These are phyloP conservation scores for Drosophila mettleri DNA, from an alignment of 2,888 invertebrate species.

Conservation along the genomic window DNA sequence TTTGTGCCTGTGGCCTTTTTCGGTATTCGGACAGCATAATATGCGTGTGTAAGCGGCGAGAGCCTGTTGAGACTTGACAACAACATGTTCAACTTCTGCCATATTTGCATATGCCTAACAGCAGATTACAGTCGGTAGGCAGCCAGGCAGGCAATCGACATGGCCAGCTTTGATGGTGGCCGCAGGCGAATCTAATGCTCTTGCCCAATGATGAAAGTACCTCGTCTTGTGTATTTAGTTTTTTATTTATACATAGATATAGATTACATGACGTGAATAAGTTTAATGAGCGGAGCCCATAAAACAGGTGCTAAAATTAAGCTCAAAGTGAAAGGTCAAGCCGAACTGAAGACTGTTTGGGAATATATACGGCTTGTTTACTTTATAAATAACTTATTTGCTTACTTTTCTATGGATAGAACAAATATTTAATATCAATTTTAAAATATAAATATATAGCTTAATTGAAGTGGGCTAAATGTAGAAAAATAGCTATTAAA, in stretches of 20 bases:
- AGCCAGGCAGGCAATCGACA: slow-evolving; percentile 18
- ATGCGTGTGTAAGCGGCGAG: slow-evolving; percentile 25
- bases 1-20: slow-evolving; percentile 45
- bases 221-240: slow-evolving; percentile 10
- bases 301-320: slow-evolving; percentile 7
- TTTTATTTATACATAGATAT: neutral
- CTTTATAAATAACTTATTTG: slow-evolving; percentile 3
- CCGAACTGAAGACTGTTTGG: neutral
- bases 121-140: slow-evolving; percentile 34
- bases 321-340: neutral
- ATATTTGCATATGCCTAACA: slow-evolving; percentile 49
- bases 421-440: neutral
- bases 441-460: too few species aligned
- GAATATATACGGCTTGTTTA: neutral
- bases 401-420: too few species aligned
- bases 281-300: neutral
- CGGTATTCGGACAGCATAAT: slow-evolving; percentile 43
- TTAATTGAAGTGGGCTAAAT: neutral
- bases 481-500: neutral
- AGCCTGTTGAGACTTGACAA: slow-evolving; percentile 37
- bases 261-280: neutral
- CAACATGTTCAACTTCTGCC: slow-evolving; percentile 30
- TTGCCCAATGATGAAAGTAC: slow-evolving; percentile 17
- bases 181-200: slow-evolving; percentile 10
- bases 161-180: slow-evolving; percentile 1